Base-by-base conservation (phyloP, 2,113 vertebrate genomes). In the Euleptes europaea region DNA sequence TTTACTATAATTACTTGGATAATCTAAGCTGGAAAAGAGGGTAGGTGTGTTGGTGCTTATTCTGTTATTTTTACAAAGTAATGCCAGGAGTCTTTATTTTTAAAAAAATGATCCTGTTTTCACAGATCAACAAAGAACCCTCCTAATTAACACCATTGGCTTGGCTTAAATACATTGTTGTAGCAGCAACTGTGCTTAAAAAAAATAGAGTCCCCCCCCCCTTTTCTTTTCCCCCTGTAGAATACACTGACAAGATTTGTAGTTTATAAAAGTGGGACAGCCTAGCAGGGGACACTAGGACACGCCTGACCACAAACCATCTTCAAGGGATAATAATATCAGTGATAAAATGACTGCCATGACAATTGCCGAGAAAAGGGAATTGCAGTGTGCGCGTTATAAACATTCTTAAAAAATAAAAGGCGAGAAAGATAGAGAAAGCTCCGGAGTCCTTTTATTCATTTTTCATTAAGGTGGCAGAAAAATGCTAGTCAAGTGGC, bases 231-330 rank as follows among this genome's bases (percentile, higher is more conserved):
- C 49, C 65, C 54, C 67, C 63, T 0, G 0, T 86, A 57, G 84
- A 90, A 86, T 87, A 84, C 87, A 71, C 83, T 89, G 83, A 78
- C 87, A 89, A 94, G 91, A 93, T 92, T 93, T 93, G 86, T 89
- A 86, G 88, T 94, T 95, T 91, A 77, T 92, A 83, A 95, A 96
- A 93, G 86, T 93, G 93, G 95, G 94, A 75, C 94, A 95, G 80
- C 93, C 85, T 95, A 86, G 91, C 92, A 90, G 94, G 93, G 94
- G 83, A 71, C 19, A 71, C 38, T 42, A 60, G 28, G 80, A 90
- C 1, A 33, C 76, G 65, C 80, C 60, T 93, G 88, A 92, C 90
- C 92, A 87, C 0, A 2, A 80, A 88, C 85, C 19, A 0, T 93
- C 92, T 92, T 95, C 86, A 83, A 84, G 81, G 84, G 90, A 88